phyloP scores from a whole-genome alignment of 1,140 invertebrate genomes.

The Agrypnia vestita region DNA sequence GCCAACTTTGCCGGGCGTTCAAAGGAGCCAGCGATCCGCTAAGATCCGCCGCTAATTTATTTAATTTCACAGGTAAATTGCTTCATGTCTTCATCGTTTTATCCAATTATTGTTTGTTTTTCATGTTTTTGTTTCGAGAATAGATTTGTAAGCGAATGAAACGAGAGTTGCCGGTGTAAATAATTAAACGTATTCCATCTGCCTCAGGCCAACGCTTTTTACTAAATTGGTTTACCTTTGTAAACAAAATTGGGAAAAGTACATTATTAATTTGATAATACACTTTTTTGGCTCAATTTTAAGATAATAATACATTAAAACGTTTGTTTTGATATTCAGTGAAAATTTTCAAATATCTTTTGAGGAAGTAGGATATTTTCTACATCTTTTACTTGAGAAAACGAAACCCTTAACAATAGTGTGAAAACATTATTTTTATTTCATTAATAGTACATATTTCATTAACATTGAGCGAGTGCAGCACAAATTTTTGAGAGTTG shows the following conservation, averaged over 20 bases:
- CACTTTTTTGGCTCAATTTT: not conserved
- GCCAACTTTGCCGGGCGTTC: not conserved
- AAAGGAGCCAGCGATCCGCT: conserved; percentile 41
- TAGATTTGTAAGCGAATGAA: conserved; percentile 40
- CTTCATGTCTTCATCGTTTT: conserved; percentile 41
- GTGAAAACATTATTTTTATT: no score
- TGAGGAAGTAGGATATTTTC: no score
- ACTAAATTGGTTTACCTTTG: conserved; percentile 42
- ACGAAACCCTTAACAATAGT: no score
- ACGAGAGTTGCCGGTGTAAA: conserved; percentile 21
- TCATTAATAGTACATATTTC: no score
- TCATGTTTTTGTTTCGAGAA: conserved; percentile 42
- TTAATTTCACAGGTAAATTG: conserved; percentile 52
- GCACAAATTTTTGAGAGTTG: no score
- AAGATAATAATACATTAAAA: not conserved
- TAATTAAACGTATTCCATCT: conserved; percentile 27
- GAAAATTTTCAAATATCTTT: not conserved
- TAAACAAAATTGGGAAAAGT: conserved; percentile 40
- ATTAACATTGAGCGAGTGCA: no score
- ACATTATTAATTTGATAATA: conserved; percentile 35
- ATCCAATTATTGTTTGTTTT: conserved; percentile 50
- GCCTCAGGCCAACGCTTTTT: conserved; percentile 27
- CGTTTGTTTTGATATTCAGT: not conserved
- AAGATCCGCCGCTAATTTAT: conserved; percentile 43
- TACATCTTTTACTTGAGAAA: no score